Percentiles rank a stretch among this genome's conserved stretches.
Evolutionary conservation across 1,140 invertebrate species (phyloP).

Genomic region (Teleopsis dalmanni): DNA sequence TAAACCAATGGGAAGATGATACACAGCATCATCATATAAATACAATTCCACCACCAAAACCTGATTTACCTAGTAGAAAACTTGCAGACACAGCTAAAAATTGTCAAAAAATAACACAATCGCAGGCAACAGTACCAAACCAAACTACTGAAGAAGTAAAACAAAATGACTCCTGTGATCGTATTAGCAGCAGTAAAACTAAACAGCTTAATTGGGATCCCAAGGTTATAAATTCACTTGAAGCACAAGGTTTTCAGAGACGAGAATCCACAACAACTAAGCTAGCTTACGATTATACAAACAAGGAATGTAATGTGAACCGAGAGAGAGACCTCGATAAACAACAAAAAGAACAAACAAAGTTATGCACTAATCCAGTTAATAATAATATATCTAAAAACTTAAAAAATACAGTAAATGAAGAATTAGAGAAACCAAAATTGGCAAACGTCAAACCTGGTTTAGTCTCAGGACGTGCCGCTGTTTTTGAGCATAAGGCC

Average conservation of each 20-base stretch:
- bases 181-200: conserved; percentile 4
- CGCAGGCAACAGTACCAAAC: conserved; percentile 6
- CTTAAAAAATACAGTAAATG: not conserved
- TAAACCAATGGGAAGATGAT: conserved; percentile 80
- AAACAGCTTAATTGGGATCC: conserved; percentile 53
- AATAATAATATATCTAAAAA: not conserved
- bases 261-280: conserved; percentile 36
- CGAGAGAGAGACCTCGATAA: conserved; percentile 9
- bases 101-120: conserved; percentile 12
- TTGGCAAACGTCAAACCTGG: conserved; percentile 16
- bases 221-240: conserved; percentile 52
- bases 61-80: conserved; percentile 28
- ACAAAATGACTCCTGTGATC: not conserved
- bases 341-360: not conserved
- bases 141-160: not conserved
- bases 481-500: conserved; percentile 34
- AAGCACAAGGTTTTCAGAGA: conserved; percentile 41
- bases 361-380: not conserved
- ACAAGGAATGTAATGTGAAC: no score
- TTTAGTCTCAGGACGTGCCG: conserved; percentile 35
- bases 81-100: not conserved
- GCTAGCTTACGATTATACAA: conserved; percentile 36
- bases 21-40: conserved; percentile 51
- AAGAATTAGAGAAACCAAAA: conserved; percentile 7
- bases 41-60: conserved; percentile 25